Evolutionary conservation across 2,113 vertebrate genomes (phyloP), one percentile per base, ranked within the genome.

Genomic region (Himantopus leucocephalus): DNA sequence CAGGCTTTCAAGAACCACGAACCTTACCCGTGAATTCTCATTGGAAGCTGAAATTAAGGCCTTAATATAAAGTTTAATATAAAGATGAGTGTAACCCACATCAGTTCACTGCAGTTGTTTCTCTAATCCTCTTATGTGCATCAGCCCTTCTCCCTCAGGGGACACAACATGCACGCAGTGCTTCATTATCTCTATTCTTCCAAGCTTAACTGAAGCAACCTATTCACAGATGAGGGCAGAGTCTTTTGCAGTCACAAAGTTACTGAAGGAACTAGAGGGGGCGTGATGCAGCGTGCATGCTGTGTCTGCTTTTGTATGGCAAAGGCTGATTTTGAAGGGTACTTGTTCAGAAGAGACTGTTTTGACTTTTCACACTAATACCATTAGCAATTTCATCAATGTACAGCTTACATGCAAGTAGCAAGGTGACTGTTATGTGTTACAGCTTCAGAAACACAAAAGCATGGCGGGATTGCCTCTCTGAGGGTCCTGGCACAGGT

Each of bases 121-220:
- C 53, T 82, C 48, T 95, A 91, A 96, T 95, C 68, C 68, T 94
- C 83, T 96, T 95, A 89, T 1, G 13, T 58, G 83, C 41, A 89
- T 91, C 76, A 94, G 60, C 10, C 18, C 18, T 84, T 58, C 56
- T 90, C 68, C 71, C 92, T 87, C 45, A 66, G 78, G 58, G 60
- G 47, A 94, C 52, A 60, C 15, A 81, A 83, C 43, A 52, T 45
- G 76, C 56, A 64, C 0, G 0, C 52, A 88, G 52, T 56, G 68
- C 32, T 84, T 81, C 60, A 84, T 95, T 94, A 85, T 89, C 83
- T 77, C 68, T 78, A 39, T 84, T 81, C 55, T 93, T 92, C 63
- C 52, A 76, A 82, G 52, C 35, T 92, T 81, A 89, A 92, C 53
- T 84, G 71, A 81, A 73, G 56, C 12, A 90, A 72, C n/a, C 29